Percentiles rank a stretch among this genome's conserved stretches.
Conservation (phyloP, 2,888 invertebrate species). For the Diaprepes abbreviatus region DNA sequence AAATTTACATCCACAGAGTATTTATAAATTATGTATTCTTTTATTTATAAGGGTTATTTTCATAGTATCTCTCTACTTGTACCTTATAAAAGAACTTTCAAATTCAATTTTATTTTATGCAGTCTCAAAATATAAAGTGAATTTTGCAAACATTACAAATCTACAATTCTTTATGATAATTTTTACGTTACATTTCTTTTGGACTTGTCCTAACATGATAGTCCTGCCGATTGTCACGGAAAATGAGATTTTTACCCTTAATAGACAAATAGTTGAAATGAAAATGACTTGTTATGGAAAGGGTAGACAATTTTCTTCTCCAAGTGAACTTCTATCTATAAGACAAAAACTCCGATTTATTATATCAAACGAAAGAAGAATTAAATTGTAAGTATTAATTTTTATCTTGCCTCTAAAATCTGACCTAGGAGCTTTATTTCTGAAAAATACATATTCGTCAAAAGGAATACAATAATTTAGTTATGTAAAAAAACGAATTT, state of each 20-base stretch:
- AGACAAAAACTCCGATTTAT: background rate
- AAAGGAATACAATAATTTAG: no score
- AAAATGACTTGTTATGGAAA: background rate
- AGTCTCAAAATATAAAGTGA: background rate
- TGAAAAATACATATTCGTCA: no score
- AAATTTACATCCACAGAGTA: no score
- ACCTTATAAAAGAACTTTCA: background rate
- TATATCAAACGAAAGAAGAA: background rate
- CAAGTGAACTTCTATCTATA: no score
- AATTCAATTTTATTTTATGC: background rate
- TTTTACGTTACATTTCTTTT: background rate
- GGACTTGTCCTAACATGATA: background rate
- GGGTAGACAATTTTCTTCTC: no score
- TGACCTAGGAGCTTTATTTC: no score
- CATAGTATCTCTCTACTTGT: no score
- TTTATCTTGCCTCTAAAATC: no score
- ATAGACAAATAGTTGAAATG: background rate
- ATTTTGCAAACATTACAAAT: background rate
- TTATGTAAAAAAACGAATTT: no score
- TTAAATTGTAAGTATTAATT: background rate
- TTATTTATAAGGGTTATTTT: no score
- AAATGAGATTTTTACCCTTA: background rate
- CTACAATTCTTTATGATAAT: background rate
- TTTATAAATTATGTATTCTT: no score
- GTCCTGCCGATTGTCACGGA: background rate